Base-by-base conservation (phyloP, 2,888 invertebrate genomes). In the Parnassius orleans region DNA sequence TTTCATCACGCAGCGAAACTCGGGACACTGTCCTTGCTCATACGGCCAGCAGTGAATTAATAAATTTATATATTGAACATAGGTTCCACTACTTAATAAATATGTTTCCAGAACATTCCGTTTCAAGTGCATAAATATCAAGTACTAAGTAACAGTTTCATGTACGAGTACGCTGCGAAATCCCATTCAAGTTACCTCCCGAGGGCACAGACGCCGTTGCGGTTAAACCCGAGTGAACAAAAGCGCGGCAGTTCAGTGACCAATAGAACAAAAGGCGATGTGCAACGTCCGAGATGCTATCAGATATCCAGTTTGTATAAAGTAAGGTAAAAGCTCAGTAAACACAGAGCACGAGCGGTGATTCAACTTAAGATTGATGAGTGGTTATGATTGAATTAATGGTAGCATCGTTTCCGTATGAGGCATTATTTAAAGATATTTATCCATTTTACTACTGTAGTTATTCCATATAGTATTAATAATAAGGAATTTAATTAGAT, bases 261-360 rank as follows among this genome's bases (percentile, higher is more conserved):
- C 60, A 61, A 54, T 60, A 55, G 53, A 69, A 71, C 71, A 70
- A 69, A 68, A 65, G 55, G 68, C 70, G 61, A 61, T 67, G 68
- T 65, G 68, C 67, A 67, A 65, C 61, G 65, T 63, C 60, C 63
- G 66, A 65, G 64, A 66, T 66, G 69, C 65, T 70, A 74, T 75
- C 70, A 66, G 69, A 67, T 73, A 71, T 60, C 69, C 14, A 48
- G 48, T 66, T 55, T 54, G 50, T 61, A 63, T 66, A 63, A 64
- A 58, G 61, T 53, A 62, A 53, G 48, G 57, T 60, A 60, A 61
- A 47, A 57, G 53, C 57, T n/a, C 48, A 15, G 55, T 61, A 61
- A 56, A 55, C 58, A 61, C 58, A 59, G 59, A 9, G 46, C 10
- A 33, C 41, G 15, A 14, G 15, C 47, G 54, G 52, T 63, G 63